These are phyloP conservation scores for Eucera pruinosa DNA, from an alignment of 2,888 invertebrate species.

Conservation along the genomic window DNA sequence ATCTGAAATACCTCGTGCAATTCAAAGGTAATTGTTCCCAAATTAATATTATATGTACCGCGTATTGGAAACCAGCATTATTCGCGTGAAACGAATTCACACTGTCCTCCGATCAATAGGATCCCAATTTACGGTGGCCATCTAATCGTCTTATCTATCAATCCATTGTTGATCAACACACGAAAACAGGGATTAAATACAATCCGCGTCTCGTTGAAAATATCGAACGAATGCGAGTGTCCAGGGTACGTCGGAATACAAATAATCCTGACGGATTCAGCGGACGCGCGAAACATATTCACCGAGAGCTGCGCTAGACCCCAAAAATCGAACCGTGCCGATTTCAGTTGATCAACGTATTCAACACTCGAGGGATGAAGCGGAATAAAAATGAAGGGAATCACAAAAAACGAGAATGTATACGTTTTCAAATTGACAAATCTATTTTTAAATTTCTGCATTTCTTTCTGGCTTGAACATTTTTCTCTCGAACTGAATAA, in stretches of 20 bases:
- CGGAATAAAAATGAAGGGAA: background rate
- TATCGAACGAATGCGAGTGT: constrained; percentile 26
- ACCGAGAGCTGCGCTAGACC: constrained; percentile 25
- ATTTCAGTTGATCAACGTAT: constrained; percentile 16
- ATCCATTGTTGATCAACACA: constrained; percentile 10
- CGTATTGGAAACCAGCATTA: too few relatives aligned
- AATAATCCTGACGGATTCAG: constrained; percentile 39
- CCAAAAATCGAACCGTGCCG: constrained; percentile 27
- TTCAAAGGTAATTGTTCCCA: too few relatives aligned
- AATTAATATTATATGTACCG: too few relatives aligned
- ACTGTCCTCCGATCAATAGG: constrained; percentile 19
- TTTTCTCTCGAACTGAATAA: too few relatives aligned
- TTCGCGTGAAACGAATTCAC: background rate
- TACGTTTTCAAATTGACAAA: too few relatives aligned
- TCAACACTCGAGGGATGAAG: background rate
- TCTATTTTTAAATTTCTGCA: too few relatives aligned
- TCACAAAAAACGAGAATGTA: background rate
- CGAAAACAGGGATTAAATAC: constrained; percentile 47
- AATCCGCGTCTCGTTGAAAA: constrained; percentile 41
- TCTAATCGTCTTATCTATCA: constrained; percentile 57
- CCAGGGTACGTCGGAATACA: constrained; percentile 15
- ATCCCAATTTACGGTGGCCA: constrained; percentile 43
- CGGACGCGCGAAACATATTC: constrained; percentile 24
- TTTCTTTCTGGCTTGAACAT: too few relatives aligned
- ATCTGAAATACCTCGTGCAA: too few relatives aligned